Evolutionary conservation across 2,797 vertebrate genomes (phyloP), one percentile per base, ranked within the genome.

Genomic region (Enteromius treurensis): DNA sequence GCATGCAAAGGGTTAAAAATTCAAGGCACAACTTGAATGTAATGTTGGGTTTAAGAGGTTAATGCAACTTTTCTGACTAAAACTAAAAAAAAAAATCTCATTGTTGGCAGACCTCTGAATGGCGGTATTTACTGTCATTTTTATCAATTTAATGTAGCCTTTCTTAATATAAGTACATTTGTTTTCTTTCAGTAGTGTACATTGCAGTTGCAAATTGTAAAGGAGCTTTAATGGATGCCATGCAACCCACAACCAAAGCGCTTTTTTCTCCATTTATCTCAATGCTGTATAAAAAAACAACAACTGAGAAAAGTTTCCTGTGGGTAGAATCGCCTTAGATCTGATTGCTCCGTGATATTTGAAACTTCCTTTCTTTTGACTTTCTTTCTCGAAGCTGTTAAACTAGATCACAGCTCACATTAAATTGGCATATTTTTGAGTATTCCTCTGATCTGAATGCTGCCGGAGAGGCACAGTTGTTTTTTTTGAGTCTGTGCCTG

Each of bases 391-490:
- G 3, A 47, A 75, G 55, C 80, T 82, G 45, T 75, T 82, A 83
- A 55, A 55, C 49, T 40, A 70, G 65, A 83, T 83, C 75, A 78
- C 51, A 78, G 37, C 64, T 77, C 26, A 45, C 40, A 58, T 60
- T 77, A 69, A 83, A 69, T 55, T 23, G 74, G 14, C 74, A 60
- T 60, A 60, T 83, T 76, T 49, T 26, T 34, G 53, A 83, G 40
- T 11, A 29, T 60, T 80, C 47, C 67, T 80, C 67, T 71, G 79
- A 80, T 80, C 67, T 80, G 51, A 80, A 80, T 71, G 49, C 40
- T 70, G 75, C 51, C 68, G 14, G 64, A 60, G 29, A 80, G 26
- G 67, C 65, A 70, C 75, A 62, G 75, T 21, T 37, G 74, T 17
- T 55, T 69, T 42, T 83, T 80, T 70, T 68, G 3, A 53, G 51